Conservation (phyloP, 30 jellyfish, hydroid and myxozoan genomes). For the Hydractinia echinata region DNA sequence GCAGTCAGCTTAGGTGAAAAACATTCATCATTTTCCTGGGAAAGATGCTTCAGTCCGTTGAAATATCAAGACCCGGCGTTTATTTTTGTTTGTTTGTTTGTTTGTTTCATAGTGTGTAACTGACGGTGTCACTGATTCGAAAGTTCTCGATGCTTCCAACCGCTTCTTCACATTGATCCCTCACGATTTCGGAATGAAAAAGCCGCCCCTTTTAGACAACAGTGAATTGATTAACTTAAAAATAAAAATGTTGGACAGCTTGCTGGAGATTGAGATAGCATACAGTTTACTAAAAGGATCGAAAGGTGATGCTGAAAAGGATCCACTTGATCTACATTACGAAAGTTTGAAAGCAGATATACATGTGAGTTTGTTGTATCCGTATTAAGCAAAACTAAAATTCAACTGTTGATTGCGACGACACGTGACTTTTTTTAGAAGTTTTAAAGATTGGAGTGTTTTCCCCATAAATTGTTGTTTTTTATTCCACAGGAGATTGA, state of each 20-base stretch:
- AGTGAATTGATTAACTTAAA: conserved; percentile 64
- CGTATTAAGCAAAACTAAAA: too few relatives aligned
- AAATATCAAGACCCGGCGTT: not conserved
- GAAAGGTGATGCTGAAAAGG: conserved; percentile 42
- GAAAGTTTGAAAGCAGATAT: conserved; percentile 72
- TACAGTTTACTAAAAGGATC: conserved; percentile 63
- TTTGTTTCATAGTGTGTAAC: conserved; percentile 30
- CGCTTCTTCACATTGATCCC: conserved; percentile 90
- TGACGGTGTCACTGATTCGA: conserved; percentile 47
- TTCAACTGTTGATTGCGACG: too few relatives aligned
- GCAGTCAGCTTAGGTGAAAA: too few relatives aligned
- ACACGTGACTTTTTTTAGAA: too few relatives aligned
- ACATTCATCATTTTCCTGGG: too few relatives aligned
- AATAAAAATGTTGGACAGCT: conserved; percentile 74
- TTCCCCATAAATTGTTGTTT: not conserved
- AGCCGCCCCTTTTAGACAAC: conserved; percentile 77
- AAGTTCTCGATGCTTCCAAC: conserved; percentile 86
- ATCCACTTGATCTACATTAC: conserved; percentile 82
- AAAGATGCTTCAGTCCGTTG: conserved; percentile 1
- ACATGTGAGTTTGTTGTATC: not conserved
- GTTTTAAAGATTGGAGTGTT: too few relatives aligned
- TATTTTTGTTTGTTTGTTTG: too few relatives aligned
- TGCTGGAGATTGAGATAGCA: conserved; percentile 91
- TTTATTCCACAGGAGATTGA: conserved; percentile 40
- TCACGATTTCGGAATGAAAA: conserved; percentile 83